Evolutionary conservation across 1,140 invertebrate genomes (phyloP), one percentile per base, ranked within the genome.

Genomic region (Acromyrmex heyeri): DNA sequence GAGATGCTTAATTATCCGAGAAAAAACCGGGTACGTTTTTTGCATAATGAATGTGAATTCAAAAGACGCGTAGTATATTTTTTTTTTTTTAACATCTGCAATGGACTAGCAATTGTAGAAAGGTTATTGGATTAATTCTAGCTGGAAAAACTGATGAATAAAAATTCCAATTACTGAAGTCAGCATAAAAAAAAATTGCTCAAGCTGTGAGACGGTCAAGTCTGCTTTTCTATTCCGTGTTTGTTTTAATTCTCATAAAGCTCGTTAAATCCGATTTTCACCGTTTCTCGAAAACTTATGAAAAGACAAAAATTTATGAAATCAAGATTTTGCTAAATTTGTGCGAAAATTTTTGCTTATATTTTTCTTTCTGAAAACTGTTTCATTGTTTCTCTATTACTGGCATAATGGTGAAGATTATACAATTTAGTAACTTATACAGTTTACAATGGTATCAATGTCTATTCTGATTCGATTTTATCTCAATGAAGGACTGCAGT

Each of bases 131-230:
- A 75, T 75, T 75, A 73, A 82, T 73, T 73, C 1, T 27, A 24
- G 21, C 14, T 0, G 34, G 21, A 27, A 27, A 44, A 57, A 44
- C 18, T 14, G 30, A 21, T 34, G 69, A 83, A 48, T 61, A 61
- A 75, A 82, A 82, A 72, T 83, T 83, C n/a, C 69, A 83, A 73
- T 73, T 83, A 83, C 55, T 50, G 34, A 48, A 81, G 50, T 81
- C 69, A 75, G 44, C 14, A n/a, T 61, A 12, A 24, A 24, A 24
- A 24, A 24, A 24, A 24, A 24, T 44, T 30, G 55, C 7, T 48
- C 38, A 27, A 50, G 16, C 44, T 44, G 50, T 14, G 69, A 53
- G 6, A 34, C 53, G 30, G 18, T 61, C 44, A 48, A n/a, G n/a
- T 8, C 24, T 21, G 44, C 24, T 61, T 82, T 83, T 75, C 16